A percentile compares a stretch with the other conserved stretches of the same genome.
Evolutionary conservation across 35 echinoderm and acorn worm genomes (phyloP).

Genomic region (Strongylocentrotus purpuratus): DNA sequence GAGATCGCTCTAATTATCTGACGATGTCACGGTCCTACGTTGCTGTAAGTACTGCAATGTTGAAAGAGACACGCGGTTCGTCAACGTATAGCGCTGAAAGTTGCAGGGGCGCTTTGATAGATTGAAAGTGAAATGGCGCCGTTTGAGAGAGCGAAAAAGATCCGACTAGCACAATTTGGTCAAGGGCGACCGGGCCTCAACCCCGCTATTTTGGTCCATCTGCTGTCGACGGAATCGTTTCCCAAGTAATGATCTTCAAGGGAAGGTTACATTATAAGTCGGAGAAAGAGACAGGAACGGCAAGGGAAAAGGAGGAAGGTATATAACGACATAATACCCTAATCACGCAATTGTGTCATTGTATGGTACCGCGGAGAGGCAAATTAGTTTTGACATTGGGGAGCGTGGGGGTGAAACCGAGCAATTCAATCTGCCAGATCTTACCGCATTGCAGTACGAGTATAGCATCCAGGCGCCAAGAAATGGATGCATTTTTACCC

Average conservation of each 20-base stretch:
- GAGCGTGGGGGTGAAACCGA: background rate
- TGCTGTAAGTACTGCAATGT: background rate
- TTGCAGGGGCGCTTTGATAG: background rate
- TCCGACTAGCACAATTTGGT: background rate
- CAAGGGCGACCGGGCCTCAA: background rate
- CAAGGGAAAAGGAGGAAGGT: background rate
- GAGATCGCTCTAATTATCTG: background rate
- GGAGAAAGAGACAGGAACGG: background rate
- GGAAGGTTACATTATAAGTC: background rate
- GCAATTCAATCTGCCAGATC: background rate
- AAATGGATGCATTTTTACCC: background rate
- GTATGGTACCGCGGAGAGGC: background rate
- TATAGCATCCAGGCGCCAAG: background rate
- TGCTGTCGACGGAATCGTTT: background rate
- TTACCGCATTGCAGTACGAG: background rate
- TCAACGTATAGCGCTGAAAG: background rate
- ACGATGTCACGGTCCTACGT: background rate
- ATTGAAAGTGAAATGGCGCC: background rate
- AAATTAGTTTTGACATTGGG: conserved; percentile 46
- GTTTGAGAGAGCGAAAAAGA: background rate
- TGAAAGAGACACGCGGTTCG: background rate
- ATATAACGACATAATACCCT: conserved; percentile 19
- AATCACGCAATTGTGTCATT: conserved; percentile 33
- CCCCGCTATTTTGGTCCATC: background rate
- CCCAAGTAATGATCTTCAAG: background rate